Conservation (phyloP, 2,113 vertebrate species). For the Channa maculata region DNA sequence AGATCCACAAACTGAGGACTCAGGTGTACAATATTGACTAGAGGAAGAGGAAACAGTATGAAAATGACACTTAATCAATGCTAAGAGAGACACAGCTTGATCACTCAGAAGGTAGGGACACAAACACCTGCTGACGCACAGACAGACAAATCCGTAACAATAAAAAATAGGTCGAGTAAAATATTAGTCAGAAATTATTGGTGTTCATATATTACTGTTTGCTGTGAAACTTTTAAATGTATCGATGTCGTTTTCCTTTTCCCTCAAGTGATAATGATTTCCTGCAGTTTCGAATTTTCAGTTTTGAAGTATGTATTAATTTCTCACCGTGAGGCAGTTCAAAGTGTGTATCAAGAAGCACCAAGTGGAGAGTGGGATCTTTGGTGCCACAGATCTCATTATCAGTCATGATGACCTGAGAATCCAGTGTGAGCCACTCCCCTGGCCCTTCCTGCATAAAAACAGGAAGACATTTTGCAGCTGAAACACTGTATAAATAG, state of each 20-base stretch:
- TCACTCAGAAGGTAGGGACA: constrained; percentile 38
- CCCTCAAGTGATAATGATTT: constrained; percentile 6
- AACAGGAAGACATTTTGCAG: constrained; percentile 10
- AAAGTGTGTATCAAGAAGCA: constrained; percentile 95
- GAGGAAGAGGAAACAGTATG: constrained; percentile 51
- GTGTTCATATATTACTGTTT: constrained; percentile 50
- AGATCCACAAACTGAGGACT: constrained; percentile 52
- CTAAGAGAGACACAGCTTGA: constrained; percentile 52
- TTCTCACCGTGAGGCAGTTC: constrained; percentile 93
- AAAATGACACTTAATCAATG: constrained; percentile 76
- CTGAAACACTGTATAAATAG: background rate
- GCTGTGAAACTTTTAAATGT: constrained; percentile 38
- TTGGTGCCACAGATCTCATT: constrained; percentile 98
- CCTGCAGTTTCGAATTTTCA: constrained; percentile 28
- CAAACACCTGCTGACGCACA: constrained; percentile 19
- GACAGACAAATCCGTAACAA: constrained; percentile 12
- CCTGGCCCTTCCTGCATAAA: constrained; percentile 91
- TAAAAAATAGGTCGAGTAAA: constrained; percentile 54
- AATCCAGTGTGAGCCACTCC: constrained; percentile 96
- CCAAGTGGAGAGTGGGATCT: constrained; percentile 96
- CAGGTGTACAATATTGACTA: constrained; percentile 62
- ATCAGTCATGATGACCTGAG: constrained; percentile 97
- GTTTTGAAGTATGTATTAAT: constrained; percentile 29
- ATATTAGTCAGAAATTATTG: constrained; percentile 49
- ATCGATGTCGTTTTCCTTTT: constrained; percentile 10